Evolutionary conservation across 2,797 vertebrate genomes (phyloP).

Genomic region (Cossypha polioptera): DNA sequence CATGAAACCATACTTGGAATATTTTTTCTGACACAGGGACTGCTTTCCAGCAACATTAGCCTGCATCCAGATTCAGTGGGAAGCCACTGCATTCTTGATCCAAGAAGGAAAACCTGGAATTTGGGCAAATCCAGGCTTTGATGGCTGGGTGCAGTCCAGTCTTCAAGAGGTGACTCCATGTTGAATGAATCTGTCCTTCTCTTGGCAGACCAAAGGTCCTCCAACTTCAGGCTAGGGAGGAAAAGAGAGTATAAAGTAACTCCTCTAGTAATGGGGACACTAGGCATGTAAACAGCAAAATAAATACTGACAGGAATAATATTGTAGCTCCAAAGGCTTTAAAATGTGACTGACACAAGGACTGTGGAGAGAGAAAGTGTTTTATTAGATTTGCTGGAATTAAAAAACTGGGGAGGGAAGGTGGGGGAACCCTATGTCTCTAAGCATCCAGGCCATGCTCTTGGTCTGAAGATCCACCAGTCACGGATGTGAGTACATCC

Average conservation of each 20-base stretch:
- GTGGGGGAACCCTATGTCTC: rapidly evolving
- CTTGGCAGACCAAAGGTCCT: conserved; percentile 7
- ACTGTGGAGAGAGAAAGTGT: not conserved
- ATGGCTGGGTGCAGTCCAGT: not conserved
- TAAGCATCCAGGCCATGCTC: not conserved
- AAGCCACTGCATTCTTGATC: conserved; percentile 1
- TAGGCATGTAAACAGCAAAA: not conserved
- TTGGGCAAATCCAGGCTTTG: not conserved
- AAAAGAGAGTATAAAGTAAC: not conserved
- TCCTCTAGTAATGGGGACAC: not conserved
- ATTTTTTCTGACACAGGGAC: not conserved
- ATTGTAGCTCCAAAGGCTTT: not conserved
- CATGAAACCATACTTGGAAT: not conserved
- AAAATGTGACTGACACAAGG: not conserved
- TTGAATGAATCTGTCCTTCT: conserved; percentile 7
- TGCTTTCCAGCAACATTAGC: not conserved
- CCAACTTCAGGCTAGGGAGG: conserved; percentile 28
- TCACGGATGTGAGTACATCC: not conserved
- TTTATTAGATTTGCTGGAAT: not conserved
- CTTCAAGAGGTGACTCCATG: not conserved
- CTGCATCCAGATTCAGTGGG: not conserved
- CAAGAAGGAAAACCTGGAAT: conserved; percentile 19
- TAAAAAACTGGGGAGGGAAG: rapidly evolving
- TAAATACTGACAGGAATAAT: not conserved
- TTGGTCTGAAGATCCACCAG: not conserved